Evolutionary conservation across 1,140 invertebrate genomes (phyloP).

Genomic region (Drosophila truncata): DNA sequence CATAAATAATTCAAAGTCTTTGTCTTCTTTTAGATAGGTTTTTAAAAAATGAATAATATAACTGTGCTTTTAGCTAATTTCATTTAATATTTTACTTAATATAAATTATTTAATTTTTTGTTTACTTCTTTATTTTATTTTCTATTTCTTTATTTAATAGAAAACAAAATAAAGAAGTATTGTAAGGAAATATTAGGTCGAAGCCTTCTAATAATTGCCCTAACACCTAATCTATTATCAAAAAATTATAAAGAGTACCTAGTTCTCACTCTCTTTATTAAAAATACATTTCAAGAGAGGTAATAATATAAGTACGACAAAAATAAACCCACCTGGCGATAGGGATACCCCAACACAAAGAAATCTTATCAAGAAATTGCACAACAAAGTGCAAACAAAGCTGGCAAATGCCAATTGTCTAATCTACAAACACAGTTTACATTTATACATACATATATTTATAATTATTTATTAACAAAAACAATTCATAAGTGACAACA

Average conservation of each 20-base stretch:
- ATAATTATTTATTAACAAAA: not conserved
- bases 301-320: not conserved
- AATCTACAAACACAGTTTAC: not conserved
- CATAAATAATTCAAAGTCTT: not conserved
- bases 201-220: not conserved
- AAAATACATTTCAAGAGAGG: not conserved
- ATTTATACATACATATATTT: not conserved
- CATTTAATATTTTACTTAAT: not conserved
- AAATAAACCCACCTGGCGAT: not conserved
- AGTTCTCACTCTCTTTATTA: not conserved
- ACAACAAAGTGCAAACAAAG: conserved; percentile 2
- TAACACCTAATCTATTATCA: not conserved
- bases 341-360: conserved; percentile 12
- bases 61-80: not conserved
- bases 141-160: not conserved
- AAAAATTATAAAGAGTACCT: not conserved
- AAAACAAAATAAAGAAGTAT: too few relatives aligned
- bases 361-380: conserved; percentile 11
- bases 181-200: too few relatives aligned
- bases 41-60: too few relatives aligned
- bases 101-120: not conserved
- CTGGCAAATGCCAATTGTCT: not conserved
- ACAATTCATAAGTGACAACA: conserved; percentile 14
- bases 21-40: too few relatives aligned
- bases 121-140: not conserved